phyloP scores from a whole-genome alignment of 2,113 vertebrate species.

The Gallinago media region DNA sequence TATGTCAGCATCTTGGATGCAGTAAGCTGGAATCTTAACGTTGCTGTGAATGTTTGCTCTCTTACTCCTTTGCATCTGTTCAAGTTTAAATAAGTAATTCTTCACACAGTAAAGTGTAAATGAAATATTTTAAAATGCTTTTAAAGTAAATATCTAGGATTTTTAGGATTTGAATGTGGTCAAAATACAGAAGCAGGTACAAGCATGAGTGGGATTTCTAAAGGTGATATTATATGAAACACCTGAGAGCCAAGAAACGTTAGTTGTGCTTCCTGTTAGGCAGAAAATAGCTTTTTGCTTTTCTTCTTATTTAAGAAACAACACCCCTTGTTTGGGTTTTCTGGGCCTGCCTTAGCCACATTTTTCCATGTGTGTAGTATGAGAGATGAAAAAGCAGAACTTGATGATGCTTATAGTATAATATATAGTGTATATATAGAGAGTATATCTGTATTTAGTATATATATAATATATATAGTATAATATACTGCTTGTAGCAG shows the following conservation, averaged over 20 bases:
- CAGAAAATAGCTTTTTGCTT: not conserved
- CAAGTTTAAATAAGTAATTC: not conserved
- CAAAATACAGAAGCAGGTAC: not conserved
- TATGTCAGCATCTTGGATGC: not conserved
- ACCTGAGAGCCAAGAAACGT: not conserved
- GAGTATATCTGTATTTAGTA: too few relatives aligned
- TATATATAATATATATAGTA: too few relatives aligned
- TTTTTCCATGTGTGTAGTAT: not conserved
- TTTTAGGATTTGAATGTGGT: not conserved
- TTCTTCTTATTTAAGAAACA: not conserved
- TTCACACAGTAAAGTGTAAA: not conserved
- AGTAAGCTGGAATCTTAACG: not conserved
- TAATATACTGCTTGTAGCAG: not conserved
- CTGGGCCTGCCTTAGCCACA: not conserved
- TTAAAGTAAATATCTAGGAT: not conserved
- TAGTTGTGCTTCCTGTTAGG: not conserved
- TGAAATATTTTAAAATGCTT: not conserved
- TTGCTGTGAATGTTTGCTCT: not conserved
- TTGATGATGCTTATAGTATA: too few relatives aligned
- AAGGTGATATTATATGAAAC: not conserved
- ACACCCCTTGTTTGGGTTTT: not conserved
- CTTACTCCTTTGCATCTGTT: not conserved
- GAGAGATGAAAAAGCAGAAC: not conserved
- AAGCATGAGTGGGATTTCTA: not conserved
- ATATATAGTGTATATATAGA: too few relatives aligned